Evolutionary conservation across 1,140 invertebrate genomes (phyloP).

Genomic region (Zophobas morio): DNA sequence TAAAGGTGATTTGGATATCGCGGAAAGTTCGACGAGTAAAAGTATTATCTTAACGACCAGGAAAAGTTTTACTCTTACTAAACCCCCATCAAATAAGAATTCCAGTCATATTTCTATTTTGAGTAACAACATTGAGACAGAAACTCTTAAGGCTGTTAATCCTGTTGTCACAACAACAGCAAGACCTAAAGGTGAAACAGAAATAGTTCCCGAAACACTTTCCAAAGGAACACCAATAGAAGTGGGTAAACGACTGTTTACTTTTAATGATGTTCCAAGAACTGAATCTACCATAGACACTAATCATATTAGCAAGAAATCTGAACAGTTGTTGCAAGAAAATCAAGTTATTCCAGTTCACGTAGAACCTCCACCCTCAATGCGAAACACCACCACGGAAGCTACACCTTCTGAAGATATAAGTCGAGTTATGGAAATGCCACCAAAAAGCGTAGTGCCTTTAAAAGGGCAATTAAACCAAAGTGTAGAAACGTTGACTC

Average conservation of each 20-base stretch:
- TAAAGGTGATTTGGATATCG: conserved; percentile 21
- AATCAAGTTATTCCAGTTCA: conserved; percentile 56
- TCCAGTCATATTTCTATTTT: conserved; percentile 54
- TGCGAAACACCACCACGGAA: neutral
- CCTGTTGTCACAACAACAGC: conserved; percentile 4
- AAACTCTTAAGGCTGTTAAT: conserved; percentile 54
- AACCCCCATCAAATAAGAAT: conserved; percentile 50
- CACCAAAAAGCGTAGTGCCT: neutral
- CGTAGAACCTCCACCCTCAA: conserved; percentile 4
- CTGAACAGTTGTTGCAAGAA: conserved; percentile 54
- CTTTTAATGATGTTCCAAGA: conserved; percentile 11
- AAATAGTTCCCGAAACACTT: conserved; percentile 4
- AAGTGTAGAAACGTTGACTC: conserved; percentile 8
- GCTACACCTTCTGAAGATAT: neutral
- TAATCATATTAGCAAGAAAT: conserved; percentile 35
- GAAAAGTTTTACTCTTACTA: conserved; percentile 52
- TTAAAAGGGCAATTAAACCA: neutral
- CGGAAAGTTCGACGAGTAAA: conserved; percentile 41
- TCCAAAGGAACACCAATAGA: conserved; percentile 43
- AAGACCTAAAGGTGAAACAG: conserved; percentile 19
- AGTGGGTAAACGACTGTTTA: conserved; percentile 55
- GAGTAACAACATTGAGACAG: conserved; percentile 64
- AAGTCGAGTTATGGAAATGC: neutral
- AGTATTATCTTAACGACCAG: conserved; percentile 37
- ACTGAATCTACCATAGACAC: conserved; percentile 3